A percentile compares a stretch with the other conserved stretches of the same genome.
These are phyloP conservation scores for Pogonocherus hispidulus DNA, from an alignment of 2,888 invertebrate species.

Conservation along the genomic window DNA sequence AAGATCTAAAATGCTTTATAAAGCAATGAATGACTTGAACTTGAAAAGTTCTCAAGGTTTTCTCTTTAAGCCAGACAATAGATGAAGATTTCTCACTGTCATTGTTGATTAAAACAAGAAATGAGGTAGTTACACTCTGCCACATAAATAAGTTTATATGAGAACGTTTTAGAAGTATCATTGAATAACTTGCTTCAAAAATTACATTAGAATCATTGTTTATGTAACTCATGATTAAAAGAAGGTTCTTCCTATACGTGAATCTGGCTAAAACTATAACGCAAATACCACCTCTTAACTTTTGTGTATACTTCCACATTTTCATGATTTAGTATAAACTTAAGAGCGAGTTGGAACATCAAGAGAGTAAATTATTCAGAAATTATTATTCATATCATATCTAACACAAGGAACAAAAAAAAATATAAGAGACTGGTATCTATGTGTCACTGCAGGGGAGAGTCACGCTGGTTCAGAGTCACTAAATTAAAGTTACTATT, in stretches of 20 bases:
- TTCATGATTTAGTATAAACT: too few relatives aligned
- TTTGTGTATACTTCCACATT: too few relatives aligned
- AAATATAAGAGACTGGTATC: too few relatives aligned
- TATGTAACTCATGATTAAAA: not conserved
- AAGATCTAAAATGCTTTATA: constrained; percentile 39
- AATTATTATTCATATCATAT: too few relatives aligned
- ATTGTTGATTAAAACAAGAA: constrained; percentile 47
- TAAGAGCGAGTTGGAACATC: too few relatives aligned
- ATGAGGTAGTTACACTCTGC: constrained; percentile 37
- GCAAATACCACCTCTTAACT: too few relatives aligned
- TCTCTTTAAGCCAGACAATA: constrained; percentile 47
- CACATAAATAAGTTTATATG: constrained; percentile 22
- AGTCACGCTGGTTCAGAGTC: too few relatives aligned
- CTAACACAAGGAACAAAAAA: too few relatives aligned
- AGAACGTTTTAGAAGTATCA: constrained; percentile 9
- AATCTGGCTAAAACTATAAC: not conserved
- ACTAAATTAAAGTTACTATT: too few relatives aligned
- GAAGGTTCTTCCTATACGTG: not conserved
- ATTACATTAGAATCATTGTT: not conserved
- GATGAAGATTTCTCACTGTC: constrained; percentile 47
- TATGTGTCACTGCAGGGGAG: too few relatives aligned
- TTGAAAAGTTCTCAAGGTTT: constrained; percentile 49
- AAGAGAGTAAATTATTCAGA: too few relatives aligned
- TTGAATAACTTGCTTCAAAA: not conserved
- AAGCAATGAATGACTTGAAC: constrained; percentile 46